Evolutionary conservation across 2,888 invertebrate species (phyloP), one percentile per base, ranked within the genome.

Genomic region (Exocentrus adspersus): DNA sequence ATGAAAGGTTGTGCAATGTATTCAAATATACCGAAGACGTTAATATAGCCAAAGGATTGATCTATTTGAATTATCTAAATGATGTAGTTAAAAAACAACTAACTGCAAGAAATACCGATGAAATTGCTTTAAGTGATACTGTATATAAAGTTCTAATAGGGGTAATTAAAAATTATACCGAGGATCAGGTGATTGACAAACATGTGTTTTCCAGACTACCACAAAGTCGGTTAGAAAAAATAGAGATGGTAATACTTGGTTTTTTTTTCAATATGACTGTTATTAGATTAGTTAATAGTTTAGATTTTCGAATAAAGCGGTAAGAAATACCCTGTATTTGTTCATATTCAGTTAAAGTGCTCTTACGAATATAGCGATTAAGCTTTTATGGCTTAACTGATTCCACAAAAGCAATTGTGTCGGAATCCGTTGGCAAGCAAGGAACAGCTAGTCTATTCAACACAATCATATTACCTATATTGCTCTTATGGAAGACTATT

Each of bases 11-110:
- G 19, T 56, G 72, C 60, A 65, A 72, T 67, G 51, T 71, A 48
- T 76, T 76, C 42, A 71, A 72, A 65, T 70, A 68, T 60, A 54
- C 70, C 19, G 56, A 67, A 42, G 68, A 71, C 51, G 43, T 65
- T 30, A 51, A 65, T 10, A 65, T 28, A 19, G 69, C 65, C 10
- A 67, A 67, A 62, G 71, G 74, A 14, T 60, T 76, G 30, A 46
- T 75, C 16, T 75, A 73, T 56, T 64, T 76, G 50, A 68, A 72
- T 48, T 75, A 65, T 61, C 58, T 76, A 32, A 58, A 68, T 28
- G 67, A 72, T 60, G 30, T 64, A 32, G 54, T 75, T 16, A 65
- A 65, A 48, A 72, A 67, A 48, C 73, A 73, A 69, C 46, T 75
- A 19, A 24, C 45, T 19, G 42, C 63, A 5, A 67, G 41, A 59